Evolutionary conservation across 2,113 vertebrate species (phyloP).

Genomic region (Ailuropoda melanoleuca): DNA sequence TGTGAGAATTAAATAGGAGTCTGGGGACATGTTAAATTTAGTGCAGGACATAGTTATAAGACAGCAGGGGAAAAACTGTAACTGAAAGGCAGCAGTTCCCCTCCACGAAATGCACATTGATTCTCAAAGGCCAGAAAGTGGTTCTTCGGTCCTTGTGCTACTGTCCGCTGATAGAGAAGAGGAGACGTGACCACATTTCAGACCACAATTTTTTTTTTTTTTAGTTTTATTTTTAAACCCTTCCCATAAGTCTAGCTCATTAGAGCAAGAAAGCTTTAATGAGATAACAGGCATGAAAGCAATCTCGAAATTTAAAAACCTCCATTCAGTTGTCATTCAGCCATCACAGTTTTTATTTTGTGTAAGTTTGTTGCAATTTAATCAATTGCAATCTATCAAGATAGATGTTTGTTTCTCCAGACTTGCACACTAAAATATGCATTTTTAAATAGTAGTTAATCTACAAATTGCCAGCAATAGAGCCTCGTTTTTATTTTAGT

Average conservation of each 20-base stretch:
- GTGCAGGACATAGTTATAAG: slow-evolving; percentile 61
- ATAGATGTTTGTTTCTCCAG: not conserved
- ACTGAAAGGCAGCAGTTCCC: slow-evolving; percentile 25
- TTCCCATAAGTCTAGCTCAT: not conserved
- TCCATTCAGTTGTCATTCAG: not conserved
- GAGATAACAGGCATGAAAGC: not conserved
- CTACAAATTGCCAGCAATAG: not conserved
- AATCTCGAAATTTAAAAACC: not conserved
- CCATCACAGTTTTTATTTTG: not conserved
- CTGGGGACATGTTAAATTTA: slow-evolving; percentile 77
- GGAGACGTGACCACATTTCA: not conserved
- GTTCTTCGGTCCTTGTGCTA: not conserved
- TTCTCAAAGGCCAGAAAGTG: slow-evolving; percentile 72
- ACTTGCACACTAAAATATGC: not conserved
- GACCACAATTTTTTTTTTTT: not conserved
- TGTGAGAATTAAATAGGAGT: slow-evolving; percentile 74
- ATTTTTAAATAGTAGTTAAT: not conserved
- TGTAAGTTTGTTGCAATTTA: not conserved
- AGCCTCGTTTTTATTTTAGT: not conserved
- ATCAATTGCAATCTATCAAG: not conserved
- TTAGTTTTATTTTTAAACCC: slow-evolving; percentile 6
- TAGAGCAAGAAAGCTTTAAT: not conserved
- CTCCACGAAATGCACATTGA: slow-evolving; percentile 58
- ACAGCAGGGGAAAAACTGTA: slow-evolving; percentile 65
- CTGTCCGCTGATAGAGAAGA: not conserved